Evolutionary conservation across 2,113 vertebrate genomes (phyloP).

Genomic region (Syngnathus floridae): DNA sequence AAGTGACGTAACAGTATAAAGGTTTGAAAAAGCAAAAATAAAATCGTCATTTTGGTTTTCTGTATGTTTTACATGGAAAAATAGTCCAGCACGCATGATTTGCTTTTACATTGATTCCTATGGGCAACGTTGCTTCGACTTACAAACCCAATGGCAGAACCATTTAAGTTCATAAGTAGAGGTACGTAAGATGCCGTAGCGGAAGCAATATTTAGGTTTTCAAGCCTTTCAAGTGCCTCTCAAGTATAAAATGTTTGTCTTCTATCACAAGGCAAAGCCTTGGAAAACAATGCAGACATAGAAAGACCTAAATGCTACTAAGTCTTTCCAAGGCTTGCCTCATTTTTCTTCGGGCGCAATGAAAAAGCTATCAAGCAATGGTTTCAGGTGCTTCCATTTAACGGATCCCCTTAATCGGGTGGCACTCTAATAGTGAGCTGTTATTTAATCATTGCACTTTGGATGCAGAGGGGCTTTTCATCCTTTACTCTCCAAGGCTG

Average conservation of each 20-base stretch:
- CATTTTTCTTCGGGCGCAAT: conserved; percentile 27
- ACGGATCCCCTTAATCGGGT: conserved; percentile 47
- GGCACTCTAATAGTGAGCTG: conserved; percentile 22
- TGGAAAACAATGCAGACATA: conserved; percentile 8
- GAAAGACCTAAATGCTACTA: conserved; percentile 11
- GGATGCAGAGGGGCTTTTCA: conserved; percentile 20
- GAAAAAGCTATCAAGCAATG: conserved; percentile 28
- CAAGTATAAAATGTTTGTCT: background rate
- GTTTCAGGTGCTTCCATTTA: conserved; percentile 38
- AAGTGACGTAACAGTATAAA: too few relatives aligned
- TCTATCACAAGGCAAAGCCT: background rate
- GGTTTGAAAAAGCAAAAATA: too few relatives aligned
- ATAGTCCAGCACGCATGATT: too few relatives aligned
- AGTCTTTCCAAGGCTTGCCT: background rate
- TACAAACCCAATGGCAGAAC: too few relatives aligned
- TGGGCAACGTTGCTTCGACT: too few relatives aligned
- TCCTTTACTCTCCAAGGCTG: conserved; percentile 30
- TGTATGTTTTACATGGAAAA: too few relatives aligned
- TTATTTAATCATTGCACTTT: conserved; percentile 40
- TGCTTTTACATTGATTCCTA: too few relatives aligned
- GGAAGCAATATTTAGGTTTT: conserved; percentile 19
- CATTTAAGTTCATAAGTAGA: too few relatives aligned
- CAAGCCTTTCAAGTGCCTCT: conserved; percentile 10
- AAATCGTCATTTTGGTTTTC: too few relatives aligned
- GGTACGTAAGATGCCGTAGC: background rate